Conservation (phyloP, 2,888 invertebrate genomes). For the Idaea straminata region DNA sequence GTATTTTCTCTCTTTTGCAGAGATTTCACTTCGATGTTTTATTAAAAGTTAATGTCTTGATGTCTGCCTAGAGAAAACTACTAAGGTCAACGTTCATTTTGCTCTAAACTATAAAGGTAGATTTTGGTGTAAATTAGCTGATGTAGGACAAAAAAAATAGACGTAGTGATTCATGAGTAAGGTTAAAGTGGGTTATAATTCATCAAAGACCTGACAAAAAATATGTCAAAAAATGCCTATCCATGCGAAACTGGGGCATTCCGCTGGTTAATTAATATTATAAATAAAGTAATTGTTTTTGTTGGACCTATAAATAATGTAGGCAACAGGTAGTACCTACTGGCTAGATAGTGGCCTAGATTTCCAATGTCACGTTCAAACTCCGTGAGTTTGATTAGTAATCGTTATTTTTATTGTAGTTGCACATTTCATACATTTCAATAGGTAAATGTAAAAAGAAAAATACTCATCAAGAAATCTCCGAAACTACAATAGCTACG, state of each 20-base stretch:
- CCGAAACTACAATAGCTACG: too few relatives aligned
- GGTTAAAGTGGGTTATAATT: too few relatives aligned
- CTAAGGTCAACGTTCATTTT: too few relatives aligned
- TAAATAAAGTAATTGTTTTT: background rate
- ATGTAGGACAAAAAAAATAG: too few relatives aligned
- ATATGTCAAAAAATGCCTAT: too few relatives aligned
- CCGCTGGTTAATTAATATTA: too few relatives aligned
- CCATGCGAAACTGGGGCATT: too few relatives aligned
- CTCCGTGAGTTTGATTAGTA: background rate
- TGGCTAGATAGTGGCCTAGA: background rate
- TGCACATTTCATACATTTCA: background rate
- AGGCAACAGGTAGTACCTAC: background rate
- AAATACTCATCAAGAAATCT: too few relatives aligned
- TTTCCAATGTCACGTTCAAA: conserved; percentile 3
- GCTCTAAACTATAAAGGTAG: too few relatives aligned
- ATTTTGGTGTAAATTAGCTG: too few relatives aligned
- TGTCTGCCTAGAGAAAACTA: background rate
- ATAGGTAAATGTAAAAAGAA: background rate
- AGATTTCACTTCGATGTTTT: background rate
- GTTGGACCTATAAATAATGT: background rate
- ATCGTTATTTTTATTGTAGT: background rate
- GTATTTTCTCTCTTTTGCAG: background rate
- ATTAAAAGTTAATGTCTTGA: background rate
- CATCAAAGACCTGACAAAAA: too few relatives aligned
- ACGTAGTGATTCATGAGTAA: too few relatives aligned